These are phyloP conservation scores for Corvus moneduloides DNA, from an alignment of 2,113 vertebrate genomes.

Conservation along the genomic window DNA sequence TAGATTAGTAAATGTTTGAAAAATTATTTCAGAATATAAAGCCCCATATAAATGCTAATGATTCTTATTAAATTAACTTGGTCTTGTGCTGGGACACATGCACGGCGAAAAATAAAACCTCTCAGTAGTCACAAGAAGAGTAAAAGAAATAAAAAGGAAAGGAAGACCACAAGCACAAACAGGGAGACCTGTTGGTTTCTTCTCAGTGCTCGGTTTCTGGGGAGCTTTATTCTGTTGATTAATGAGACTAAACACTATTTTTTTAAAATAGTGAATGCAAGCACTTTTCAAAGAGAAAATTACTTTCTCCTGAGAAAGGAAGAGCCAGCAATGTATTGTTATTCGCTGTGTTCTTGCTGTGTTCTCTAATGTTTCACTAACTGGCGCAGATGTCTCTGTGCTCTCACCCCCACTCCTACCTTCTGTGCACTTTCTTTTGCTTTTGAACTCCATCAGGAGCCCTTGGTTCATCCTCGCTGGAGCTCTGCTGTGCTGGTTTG, in stretches of 20 bases:
- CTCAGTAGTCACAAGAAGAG: not conserved
- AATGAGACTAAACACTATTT: not conserved
- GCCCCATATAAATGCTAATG: not conserved
- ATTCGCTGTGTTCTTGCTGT: not conserved
- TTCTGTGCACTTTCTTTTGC: not conserved
- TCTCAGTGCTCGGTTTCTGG: not conserved
- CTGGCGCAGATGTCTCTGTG: rapidly evolving
- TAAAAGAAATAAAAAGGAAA: not conserved
- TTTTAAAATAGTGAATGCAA: not conserved
- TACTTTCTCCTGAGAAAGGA: not conserved
- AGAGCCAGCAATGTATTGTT: rapidly evolving
- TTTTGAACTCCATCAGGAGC: not conserved
- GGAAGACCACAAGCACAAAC: not conserved
- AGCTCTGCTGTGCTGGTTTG: not conserved
- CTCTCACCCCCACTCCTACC: rapidly evolving
- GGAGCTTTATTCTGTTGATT: not conserved
- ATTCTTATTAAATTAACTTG: not conserved
- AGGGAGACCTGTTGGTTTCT: rapidly evolving
- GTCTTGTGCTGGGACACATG: not conserved
- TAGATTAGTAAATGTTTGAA: not conserved
- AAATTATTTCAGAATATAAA: not conserved
- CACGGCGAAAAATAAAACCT: not conserved
- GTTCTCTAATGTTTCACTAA: not conserved
- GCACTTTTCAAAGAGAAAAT: not conserved
- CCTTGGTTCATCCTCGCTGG: not conserved